Base-by-base conservation (phyloP, 2,888 invertebrate species). In the Brachyptera risi region DNA sequence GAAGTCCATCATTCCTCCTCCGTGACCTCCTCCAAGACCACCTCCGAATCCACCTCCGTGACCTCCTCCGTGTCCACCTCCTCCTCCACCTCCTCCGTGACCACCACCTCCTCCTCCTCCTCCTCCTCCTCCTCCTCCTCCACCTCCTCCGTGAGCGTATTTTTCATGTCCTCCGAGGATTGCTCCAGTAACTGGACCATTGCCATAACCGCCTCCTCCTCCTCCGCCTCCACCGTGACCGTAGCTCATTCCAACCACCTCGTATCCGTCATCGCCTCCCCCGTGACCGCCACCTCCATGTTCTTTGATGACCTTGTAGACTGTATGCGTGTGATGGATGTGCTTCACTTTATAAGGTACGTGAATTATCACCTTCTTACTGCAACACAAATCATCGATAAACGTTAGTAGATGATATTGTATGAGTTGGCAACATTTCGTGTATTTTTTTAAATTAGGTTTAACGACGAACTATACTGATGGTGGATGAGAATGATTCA, bases 311-410 rank as follows among this genome's bases (percentile, higher is more conserved):
- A 88, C 86, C 69, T 89, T 88, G 67, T 86, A 86, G 44, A 87
- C 83, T 44, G 89, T 90, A 71, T 88, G 88, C 58, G 87, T 89
- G 70, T 89, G 88, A 68, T 89, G 87, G 69, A 87, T 83, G 65
- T 86, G 85, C 71, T 90, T 88, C 66, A 90, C 81, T 73, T 86
- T 86, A 73, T 86, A 80, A 1, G 90, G 90, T 56, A 90, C 88
- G 75, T 90, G 89, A 72, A 90, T 89, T 69, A 89, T 80, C 66
- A 89, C 67, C 38, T 68, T 63, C 56, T 65, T 63, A 37, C 59
- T 62, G 62, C 35, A 59, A 59, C 49, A 23, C 9, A 47, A 47
- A 31, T 11, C n/a, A n/a, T n/a, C 5, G 11, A 31, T 31, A 31
- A 31, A 11, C 11, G 11, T 31, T 31, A 31, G 31, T 31, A 7